Evolutionary conservation across 2,888 invertebrate species (phyloP).

Genomic region (Aphrophora alni): DNA sequence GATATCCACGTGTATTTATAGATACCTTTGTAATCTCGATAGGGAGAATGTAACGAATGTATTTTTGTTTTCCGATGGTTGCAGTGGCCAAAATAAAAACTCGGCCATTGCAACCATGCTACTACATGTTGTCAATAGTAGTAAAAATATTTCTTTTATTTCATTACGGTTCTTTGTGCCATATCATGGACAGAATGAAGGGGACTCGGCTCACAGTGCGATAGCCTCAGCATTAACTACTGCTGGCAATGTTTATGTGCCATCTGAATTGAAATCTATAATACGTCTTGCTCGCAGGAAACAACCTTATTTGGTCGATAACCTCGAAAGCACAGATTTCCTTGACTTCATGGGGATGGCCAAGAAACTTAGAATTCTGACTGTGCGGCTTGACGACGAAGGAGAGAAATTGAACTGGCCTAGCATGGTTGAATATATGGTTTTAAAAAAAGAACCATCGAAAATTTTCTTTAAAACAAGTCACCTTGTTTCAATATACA

Average conservation of each 20-base stretch:
- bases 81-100: conserved; percentile 27
- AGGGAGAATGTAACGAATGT: no score
- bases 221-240: not conserved
- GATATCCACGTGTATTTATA: no score
- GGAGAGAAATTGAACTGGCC: conserved; percentile 18
- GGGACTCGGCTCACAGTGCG: conserved; percentile 32
- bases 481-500: not conserved
- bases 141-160: not conserved
- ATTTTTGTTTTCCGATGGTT: conserved; percentile 23
- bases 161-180: not conserved
- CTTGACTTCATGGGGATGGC: conserved; percentile 13
- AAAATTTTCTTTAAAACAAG: conserved; percentile 26
- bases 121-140: not conserved
- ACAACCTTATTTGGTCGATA: conserved; percentile 10
- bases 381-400: conserved; percentile 11
- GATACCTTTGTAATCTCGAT: no score
- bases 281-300: not conserved
- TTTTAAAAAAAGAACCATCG: not conserved
- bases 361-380: not conserved
- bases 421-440: conserved; percentile 21
- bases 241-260: conserved; percentile 24
- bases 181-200: conserved; percentile 33
- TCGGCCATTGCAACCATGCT: conserved; percentile 24
- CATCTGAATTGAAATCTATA: conserved; percentile 10
- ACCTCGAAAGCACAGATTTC: not conserved